Evolutionary conservation across 2,888 invertebrate genomes (phyloP), one percentile per base, ranked within the genome.

Genomic region (Ichneumon xanthorius): DNA sequence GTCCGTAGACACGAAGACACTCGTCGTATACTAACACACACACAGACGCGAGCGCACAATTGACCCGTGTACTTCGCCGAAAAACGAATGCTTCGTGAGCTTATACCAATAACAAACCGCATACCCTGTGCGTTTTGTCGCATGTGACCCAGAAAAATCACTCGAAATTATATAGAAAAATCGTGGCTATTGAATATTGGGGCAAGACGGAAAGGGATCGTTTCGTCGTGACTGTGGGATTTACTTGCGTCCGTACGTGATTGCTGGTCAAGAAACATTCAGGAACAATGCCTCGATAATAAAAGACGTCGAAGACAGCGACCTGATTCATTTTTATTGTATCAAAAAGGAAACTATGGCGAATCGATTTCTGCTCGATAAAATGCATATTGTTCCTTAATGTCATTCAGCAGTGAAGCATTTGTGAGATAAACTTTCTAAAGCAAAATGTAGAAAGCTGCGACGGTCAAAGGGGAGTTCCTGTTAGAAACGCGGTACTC

Each of bases 191-290:
- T 16, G 33, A 63, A 63, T 63, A 4, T 63, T 40, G 73, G 26
- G 45, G 45, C 40, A 19, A 55, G 7, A 73, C 40, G 26, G 22
- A 19, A 14, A 30, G 3, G 45, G 37, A 40, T 65, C 19, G 65
- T 65, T 72, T 80, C n/a, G 11, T 45, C 19, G 55, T 55, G 40
- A 67, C 67, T 26, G 77, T 22, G 14, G 37, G 6, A 58, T 55
- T 7, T 45, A 58, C 55, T 61, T 73, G 40, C 58, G 55, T 22
- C 53, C n/a, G 5, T 73, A 26, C 40, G 11, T 14, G 61, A 61
- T 45, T 45, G 61, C 30, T 14, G 61, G 73, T 61, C 61, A 30
- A 73, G 22, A 30, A 73, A 61, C 30, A 73, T 73, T 22, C 45
- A 2, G 61, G 45, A 45, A 61, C 26, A 40, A 33, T 37, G 30